Percentiles rank a stretch among this genome's conserved stretches.
These are phyloP conservation scores for Kryptolebias ocellatus DNA, from an alignment of 2,797 vertebrate species.

Conservation along the genomic window DNA sequence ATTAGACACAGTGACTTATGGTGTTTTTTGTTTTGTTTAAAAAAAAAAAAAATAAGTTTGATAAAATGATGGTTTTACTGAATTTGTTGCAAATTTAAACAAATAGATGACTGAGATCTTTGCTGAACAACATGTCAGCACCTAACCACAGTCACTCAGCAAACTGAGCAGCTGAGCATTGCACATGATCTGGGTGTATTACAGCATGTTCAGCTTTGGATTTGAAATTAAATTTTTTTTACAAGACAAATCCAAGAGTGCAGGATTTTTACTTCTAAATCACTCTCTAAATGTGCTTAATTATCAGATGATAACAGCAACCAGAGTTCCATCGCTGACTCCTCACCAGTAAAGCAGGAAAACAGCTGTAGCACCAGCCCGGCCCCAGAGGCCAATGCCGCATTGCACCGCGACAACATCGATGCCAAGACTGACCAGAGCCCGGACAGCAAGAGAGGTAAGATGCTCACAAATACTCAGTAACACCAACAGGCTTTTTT, in stretches of 20 bases:
- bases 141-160: too few species aligned
- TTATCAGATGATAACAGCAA: slow-evolving; percentile 95
- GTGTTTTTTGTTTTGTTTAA: too few species aligned
- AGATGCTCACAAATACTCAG: slow-evolving; percentile 12
- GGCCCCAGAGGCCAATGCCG: slow-evolving; percentile 85
- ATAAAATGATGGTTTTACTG: too few species aligned
- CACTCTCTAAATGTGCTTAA: not conserved
- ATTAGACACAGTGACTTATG: too few species aligned
- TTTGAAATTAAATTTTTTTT: not conserved
- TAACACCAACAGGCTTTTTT: not conserved
- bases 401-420: slow-evolving; percentile 76
- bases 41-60: too few species aligned
- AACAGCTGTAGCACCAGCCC: slow-evolving; percentile 97
- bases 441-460: slow-evolving; percentile 86
- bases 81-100: too few species aligned
- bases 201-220: too few species aligned
- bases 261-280: too few species aligned
- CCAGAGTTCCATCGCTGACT: slow-evolving; percentile 98
- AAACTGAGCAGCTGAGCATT: too few species aligned
- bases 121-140: too few species aligned
- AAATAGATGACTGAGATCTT: too few species aligned
- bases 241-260: not conserved
- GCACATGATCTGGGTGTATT: too few species aligned
- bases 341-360: slow-evolving; percentile 96
- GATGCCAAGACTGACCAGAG: slow-evolving; percentile 88